Evolutionary conservation across 2,888 invertebrate genomes (phyloP).

Genomic region (Acanthosepion pharaonis): DNA sequence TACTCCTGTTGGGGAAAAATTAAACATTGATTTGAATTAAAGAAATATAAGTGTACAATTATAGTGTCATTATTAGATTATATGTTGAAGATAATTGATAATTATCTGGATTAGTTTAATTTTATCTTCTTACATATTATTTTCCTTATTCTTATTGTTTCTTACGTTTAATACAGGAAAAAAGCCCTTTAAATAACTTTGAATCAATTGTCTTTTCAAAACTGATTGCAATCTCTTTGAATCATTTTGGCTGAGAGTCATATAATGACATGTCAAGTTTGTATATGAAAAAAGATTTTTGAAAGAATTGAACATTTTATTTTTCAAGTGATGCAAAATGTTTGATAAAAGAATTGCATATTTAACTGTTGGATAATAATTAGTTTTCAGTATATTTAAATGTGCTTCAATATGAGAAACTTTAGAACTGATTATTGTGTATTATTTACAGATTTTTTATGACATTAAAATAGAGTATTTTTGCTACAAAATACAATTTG

Average conservation of each 20-base stretch:
- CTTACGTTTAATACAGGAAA: neutral
- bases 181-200: neutral
- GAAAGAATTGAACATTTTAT: neutral
- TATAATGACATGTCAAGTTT: neutral
- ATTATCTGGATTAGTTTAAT: neutral
- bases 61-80: neutral
- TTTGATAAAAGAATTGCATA: neutral
- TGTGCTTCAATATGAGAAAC: no score
- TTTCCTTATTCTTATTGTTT: neutral
- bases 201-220: neutral
- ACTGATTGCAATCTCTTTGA: neutral
- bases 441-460: no score
- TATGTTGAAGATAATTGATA: slow-evolving; percentile 7
- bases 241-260: neutral
- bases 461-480: no score
- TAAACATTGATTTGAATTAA: neutral
- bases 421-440: no score
- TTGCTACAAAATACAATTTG: no score
- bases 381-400: neutral
- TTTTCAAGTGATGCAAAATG: neutral
- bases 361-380: neutral
- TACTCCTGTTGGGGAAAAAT: neutral
- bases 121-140: neutral
- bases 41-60: neutral
- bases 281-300: neutral